Conservation (phyloP, 2,888 invertebrate species). For the Sinhomidia bicolor region DNA sequence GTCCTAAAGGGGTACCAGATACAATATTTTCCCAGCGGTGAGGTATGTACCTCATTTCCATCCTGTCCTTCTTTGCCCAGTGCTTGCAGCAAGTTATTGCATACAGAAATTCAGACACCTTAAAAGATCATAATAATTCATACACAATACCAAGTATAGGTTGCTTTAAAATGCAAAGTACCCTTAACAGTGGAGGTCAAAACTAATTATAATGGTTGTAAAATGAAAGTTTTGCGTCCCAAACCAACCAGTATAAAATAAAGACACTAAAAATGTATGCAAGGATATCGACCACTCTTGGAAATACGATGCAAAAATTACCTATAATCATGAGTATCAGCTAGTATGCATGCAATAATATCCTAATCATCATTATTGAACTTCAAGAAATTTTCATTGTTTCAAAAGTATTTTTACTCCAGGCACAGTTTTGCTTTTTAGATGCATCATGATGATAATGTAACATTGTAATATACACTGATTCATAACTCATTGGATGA, state of each 20-base stretch:
- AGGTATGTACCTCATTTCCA: not conserved
- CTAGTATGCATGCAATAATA: not conserved
- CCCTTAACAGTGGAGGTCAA: too few relatives aligned
- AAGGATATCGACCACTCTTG: too few relatives aligned
- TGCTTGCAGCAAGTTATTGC: not conserved
- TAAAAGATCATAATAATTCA: too few relatives aligned
- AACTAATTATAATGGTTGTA: too few relatives aligned
- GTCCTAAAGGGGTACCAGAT: not conserved
- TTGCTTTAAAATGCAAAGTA: too few relatives aligned
- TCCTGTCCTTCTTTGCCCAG: not conserved
- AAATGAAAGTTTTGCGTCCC: too few relatives aligned
- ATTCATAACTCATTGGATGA: not conserved
- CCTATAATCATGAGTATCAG: not conserved
- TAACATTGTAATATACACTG: not conserved
- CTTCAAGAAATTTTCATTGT: not conserved
- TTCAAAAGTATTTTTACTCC: constrained; percentile 28
- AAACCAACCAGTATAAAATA: too few relatives aligned
- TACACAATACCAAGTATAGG: too few relatives aligned
- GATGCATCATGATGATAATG: not conserved
- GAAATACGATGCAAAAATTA: not conserved
- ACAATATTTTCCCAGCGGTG: not conserved
- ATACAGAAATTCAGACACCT: too few relatives aligned
- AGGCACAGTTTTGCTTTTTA: not conserved
- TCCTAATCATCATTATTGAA: constrained; percentile 1
- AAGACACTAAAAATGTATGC: too few relatives aligned